phyloP scores from a whole-genome alignment of 1,140 invertebrate genomes.

The Agraylea sexmaculata region DNA sequence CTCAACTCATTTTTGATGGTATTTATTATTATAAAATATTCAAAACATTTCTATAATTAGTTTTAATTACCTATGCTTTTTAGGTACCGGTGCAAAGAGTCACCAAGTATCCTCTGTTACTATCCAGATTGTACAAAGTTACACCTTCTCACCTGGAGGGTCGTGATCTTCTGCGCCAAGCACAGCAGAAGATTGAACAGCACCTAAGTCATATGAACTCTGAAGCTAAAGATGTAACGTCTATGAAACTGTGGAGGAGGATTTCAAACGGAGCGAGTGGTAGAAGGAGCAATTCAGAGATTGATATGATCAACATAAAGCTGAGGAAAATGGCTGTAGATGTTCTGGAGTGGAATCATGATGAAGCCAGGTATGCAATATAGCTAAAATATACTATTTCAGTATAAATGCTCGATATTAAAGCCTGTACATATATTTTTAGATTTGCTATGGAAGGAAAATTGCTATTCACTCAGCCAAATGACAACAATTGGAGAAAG shows the following conservation, averaged over 20 bases:
- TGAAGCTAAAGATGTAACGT: slow-evolving; percentile 80
- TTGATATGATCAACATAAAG: slow-evolving; percentile 78
- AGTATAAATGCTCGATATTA: background rate
- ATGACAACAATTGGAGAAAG: slow-evolving; percentile 81
- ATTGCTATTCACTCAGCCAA: slow-evolving; percentile 72
- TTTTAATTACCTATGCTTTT: slow-evolving; percentile 3
- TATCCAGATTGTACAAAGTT: slow-evolving; percentile 84
- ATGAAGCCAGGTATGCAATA: slow-evolving; percentile 55
- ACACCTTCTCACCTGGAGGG: slow-evolving; percentile 71
- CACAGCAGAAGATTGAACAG: slow-evolving; percentile 84
- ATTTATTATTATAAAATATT: slow-evolving; percentile 22
- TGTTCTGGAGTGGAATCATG: slow-evolving; percentile 84
- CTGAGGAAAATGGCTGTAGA: slow-evolving; percentile 85
- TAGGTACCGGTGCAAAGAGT: slow-evolving; percentile 80
- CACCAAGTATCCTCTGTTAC: slow-evolving; percentile 84
- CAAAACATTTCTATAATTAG: background rate
- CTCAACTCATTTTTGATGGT: slow-evolving; percentile 95
- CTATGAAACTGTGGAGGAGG: slow-evolving; percentile 71
- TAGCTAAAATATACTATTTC: background rate
- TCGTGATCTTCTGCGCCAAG: slow-evolving; percentile 63
- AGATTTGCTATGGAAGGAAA: slow-evolving; percentile 77
- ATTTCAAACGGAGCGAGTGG: slow-evolving; percentile 68
- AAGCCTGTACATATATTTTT: slow-evolving; percentile 12
- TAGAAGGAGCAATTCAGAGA: slow-evolving; percentile 58
- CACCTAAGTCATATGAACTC: slow-evolving; percentile 92